Conservation (phyloP, 2,888 invertebrate species). For the Lycia hirtaria region DNA sequence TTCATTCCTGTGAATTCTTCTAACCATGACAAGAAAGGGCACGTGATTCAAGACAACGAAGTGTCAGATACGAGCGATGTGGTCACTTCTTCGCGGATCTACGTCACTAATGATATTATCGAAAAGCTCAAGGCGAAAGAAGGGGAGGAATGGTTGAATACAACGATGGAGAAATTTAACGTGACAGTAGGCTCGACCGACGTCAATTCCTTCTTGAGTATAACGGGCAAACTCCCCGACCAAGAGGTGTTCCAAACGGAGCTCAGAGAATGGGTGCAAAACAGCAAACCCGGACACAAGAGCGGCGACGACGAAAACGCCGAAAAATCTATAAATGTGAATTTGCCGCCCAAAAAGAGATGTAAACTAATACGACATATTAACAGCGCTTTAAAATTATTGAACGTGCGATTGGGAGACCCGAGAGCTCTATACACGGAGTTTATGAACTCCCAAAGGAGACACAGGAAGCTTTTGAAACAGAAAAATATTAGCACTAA, state of each 20-base stretch:
- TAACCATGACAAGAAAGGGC: constrained; percentile 71
- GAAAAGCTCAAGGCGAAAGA: constrained; percentile 75
- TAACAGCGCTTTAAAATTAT: constrained; percentile 62
- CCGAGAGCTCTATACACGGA: constrained; percentile 75
- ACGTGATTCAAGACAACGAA: constrained; percentile 78
- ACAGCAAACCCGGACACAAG: constrained; percentile 3
- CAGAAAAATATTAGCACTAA: constrained; percentile 65
- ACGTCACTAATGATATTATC: constrained; percentile 76
- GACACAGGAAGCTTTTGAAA: constrained; percentile 69
- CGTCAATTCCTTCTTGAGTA: constrained; percentile 67
- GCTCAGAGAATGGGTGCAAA: constrained; percentile 70
- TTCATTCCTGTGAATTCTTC: constrained; percentile 62
- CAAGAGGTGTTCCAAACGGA: constrained; percentile 82
- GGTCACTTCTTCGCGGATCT: constrained; percentile 77
- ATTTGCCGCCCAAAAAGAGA: constrained; percentile 67
- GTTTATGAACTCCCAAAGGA: constrained; percentile 70
- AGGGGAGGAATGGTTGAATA: constrained; percentile 76
- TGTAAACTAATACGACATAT: constrained; percentile 62
- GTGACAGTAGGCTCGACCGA: constrained; percentile 69
- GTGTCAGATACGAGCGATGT: constrained; percentile 76
- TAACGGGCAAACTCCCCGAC: constrained; percentile 77
- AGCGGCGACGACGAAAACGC: constrained; percentile 42
- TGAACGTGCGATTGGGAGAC: constrained; percentile 80
- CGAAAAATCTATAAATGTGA: constrained; percentile 9
- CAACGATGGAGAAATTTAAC: constrained; percentile 61